Evolutionary conservation across 2,888 invertebrate species (phyloP), one percentile per base, ranked within the genome.

Genomic region (Agrenia bidenticulata): DNA sequence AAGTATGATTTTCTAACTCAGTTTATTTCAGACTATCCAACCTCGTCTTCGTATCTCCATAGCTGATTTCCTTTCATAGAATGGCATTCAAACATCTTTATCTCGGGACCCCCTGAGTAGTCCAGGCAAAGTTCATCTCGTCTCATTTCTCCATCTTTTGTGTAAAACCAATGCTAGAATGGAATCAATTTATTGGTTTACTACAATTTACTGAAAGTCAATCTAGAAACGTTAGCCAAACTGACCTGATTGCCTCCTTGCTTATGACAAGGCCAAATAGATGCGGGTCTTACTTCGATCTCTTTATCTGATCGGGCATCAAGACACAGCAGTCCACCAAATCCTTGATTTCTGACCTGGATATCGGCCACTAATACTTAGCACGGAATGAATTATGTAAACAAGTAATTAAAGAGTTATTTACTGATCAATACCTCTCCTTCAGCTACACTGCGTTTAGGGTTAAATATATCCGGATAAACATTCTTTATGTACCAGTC

Each of bases 111-210:
- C 78, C 88, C 88, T 67, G 94, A 92, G 82, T 90, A 96, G 82
- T 97, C 96, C 78, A 96, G 83, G 79, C 96, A 96, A 55, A 92
- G 89, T 80, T 95, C 94, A 80, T 97, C 96, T 77, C 96, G 84
- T 61, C 96, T 86, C 76, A 96, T 94, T 82, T 96, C 96, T 37
- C 96, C 96, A 68, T 86, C 86, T 82, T 94, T 94, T 79, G 94
- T 94, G 80, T 93, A 86, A 92, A 96, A 92, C 95, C 96, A 96
- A 82, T 92, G 96, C 95, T 96, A 27, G 24, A 26, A 19, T 32
- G 2, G 7, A 23, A 5, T 19, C 13, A 51, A 21, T 21, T 51
- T 51, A 19, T 23, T n/a, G n/a, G n/a, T n/a, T n/a, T n/a, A n/a
- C 39, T n/a, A n/a, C n/a, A n/a, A n/a, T n/a, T n/a, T n/a, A n/a